Percentiles rank a stretch among this genome's conserved stretches.
Evolutionary conservation across 2,888 invertebrate species (phyloP).

Genomic region (Mesochorus sp.): DNA sequence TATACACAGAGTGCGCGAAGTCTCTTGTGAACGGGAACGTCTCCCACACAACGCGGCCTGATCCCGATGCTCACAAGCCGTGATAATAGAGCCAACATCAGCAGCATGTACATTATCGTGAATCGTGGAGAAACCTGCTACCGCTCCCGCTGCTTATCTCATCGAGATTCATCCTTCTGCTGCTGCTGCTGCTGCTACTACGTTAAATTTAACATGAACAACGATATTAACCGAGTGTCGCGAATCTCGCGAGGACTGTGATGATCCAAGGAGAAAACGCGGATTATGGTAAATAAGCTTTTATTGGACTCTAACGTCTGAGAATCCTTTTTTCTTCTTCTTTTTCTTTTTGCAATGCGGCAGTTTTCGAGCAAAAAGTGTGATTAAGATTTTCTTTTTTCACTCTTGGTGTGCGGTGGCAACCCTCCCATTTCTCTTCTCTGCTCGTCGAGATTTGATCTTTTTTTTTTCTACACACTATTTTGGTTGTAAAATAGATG

Average conservation of each 20-base stretch:
- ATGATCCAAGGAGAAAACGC: slow-evolving; percentile 74
- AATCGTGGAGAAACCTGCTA: slow-evolving; percentile 34
- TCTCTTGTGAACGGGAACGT: slow-evolving; percentile 27
- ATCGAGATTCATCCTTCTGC: slow-evolving; percentile 33
- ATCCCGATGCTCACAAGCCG: slow-evolving; percentile 61
- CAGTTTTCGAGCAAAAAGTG: too few relatives aligned
- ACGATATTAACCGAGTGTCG: too few relatives aligned
- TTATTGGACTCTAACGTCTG: too few relatives aligned
- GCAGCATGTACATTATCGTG: slow-evolving; percentile 52
- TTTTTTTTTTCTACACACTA: too few relatives aligned
- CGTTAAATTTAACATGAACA: slow-evolving; percentile 37
- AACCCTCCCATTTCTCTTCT: too few relatives aligned
- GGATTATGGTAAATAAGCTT: slow-evolving; percentile 78
- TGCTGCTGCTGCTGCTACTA: not conserved
- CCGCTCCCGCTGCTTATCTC: slow-evolving; percentile 32
- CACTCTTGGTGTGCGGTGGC: too few relatives aligned
- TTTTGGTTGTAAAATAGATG: too few relatives aligned
- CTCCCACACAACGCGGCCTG: slow-evolving; percentile 53
- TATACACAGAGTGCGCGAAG: slow-evolving; percentile 23
- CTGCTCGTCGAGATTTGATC: too few relatives aligned
- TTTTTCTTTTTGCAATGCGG: not conserved
- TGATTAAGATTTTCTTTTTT: too few relatives aligned
- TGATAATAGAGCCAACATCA: slow-evolving; percentile 57
- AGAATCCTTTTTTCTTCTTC: not conserved
- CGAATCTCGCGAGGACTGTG: slow-evolving; percentile 70